Evolutionary conservation across 2,113 vertebrate species (phyloP), one percentile per base, ranked within the genome.

Genomic region (Cynoglossus semilaevis): DNA sequence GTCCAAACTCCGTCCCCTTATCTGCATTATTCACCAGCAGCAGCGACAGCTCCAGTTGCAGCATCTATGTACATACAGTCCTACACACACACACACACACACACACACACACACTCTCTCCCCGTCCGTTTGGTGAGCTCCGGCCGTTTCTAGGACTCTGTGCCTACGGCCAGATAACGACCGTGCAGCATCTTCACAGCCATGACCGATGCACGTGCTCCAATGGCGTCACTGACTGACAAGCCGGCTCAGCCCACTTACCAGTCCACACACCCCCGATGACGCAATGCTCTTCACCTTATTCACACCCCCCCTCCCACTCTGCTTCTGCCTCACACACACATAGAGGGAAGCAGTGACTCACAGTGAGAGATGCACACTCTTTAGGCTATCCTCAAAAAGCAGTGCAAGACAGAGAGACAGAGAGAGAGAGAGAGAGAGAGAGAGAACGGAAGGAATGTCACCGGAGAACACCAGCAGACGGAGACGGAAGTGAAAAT

Each of bases 171-270:
- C 64, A 40, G 77, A 81, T 54, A 67, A 80, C 63, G 22, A 44
- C 63, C 67, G 62, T 62, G 66, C 65, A 71, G 58, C 60, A 56
- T 83, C 88, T 79, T 84, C 70, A 75, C 76, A 89, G 88, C 84
- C 90, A 79, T 81, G 77, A 72, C 84, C 48, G 11, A 67, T 72
- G 79, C 93, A 93, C 91, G 91, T 94, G 93, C 86, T 90, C 65
- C 81, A 70, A 88, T 84, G 73, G 80, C 77, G 79, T 82, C 83
- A 80, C 77, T 93, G 93, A 94, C 76, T 93, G 93, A 90, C 92
- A 92, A 29, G 67, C 0, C 76, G 81, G 85, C 87, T 77, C 76
- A 53, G 83, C 90, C 91, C 84, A 79, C 77, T 82, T 64, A 83
- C 88, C 1, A 35, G 55, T 67, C 80, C 60, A 87, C 85, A 87